These are phyloP conservation scores for Drosophila ironensis DNA, from an alignment of 1,140 invertebrate species.

Conservation along the genomic window DNA sequence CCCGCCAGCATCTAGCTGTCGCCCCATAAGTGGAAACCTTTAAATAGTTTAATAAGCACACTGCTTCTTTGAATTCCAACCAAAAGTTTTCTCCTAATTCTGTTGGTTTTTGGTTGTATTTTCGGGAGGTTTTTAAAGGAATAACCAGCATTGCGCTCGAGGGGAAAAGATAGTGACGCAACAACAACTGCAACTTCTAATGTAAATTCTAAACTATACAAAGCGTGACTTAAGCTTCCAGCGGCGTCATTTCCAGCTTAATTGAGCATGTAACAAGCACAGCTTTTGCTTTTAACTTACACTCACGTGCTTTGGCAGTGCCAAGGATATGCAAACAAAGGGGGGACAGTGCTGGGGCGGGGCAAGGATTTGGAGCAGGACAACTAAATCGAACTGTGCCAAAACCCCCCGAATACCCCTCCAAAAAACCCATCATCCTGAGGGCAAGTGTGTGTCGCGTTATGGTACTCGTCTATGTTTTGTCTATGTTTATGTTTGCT, in stretches of 20 bases:
- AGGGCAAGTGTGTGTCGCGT: constrained; percentile 7
- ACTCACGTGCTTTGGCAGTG: constrained; percentile 19
- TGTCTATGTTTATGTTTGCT: constrained; percentile 57
- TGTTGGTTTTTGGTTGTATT: neutral
- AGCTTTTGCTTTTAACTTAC: constrained; percentile 58
- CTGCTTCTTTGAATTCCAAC: neutral
- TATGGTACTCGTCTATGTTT: constrained; percentile 36
- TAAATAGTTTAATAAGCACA: constrained; percentile 45
- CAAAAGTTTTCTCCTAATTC: neutral
- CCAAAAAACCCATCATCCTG: constrained; percentile 22
- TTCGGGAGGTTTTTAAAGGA: too few species aligned
- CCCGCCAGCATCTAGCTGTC: neutral
- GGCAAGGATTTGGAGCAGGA: neutral
- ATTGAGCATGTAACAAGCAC: constrained; percentile 73
- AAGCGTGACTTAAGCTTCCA: constrained; percentile 73
- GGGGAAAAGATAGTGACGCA: too few species aligned
- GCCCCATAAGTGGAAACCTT: constrained; percentile 19
- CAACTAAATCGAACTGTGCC: constrained; percentile 14
- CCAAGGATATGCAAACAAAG: constrained; percentile 57
- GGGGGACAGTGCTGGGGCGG: neutral
- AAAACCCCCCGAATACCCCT: constrained; percentile 14
- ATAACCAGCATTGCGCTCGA: too few species aligned
- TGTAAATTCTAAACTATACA: constrained; percentile 57
- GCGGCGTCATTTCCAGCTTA: constrained; percentile 72
- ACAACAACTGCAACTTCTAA: constrained; percentile 37